Evolutionary conservation across 37 sponge, comb jelly and placozoan species (phyloP), one percentile per base, ranked within the genome.

Genomic region (Cliona cf. orientalis): DNA sequence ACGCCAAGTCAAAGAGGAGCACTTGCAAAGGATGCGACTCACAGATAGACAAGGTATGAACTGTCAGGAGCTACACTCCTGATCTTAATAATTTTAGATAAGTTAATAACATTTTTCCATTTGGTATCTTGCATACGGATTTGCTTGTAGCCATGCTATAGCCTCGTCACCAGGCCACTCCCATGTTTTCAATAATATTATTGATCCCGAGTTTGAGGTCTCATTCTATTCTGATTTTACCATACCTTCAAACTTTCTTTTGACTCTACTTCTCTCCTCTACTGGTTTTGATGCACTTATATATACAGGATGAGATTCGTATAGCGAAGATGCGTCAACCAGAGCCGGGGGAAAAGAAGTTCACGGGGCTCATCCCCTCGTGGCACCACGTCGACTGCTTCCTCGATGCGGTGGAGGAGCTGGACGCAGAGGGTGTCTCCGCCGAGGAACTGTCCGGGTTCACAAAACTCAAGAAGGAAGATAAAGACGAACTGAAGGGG

Each of bases 381-480:
- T 94, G 95, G 95, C 78, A 90, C 44, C 95, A 94, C 74, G 87
- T 90, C 21, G 87, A 86, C 63, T 94, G 95, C 74, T 90, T 94
- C 88, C 53, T 86, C 53, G 81, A 89, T 65, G 66, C 72, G 7
- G 66, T 80, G 34, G 42, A 11, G 5, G 56, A 56, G 3, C 40
- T 91, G 4, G 89, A 63, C 19, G 84, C 83, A 34, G 84, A 67
- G 23, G 76, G 74, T 17, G 78, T 89, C 23, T 31, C 58, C 0
- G 88, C 93, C 9, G 87, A 91, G 61, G 64, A 74, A 46, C 66
- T 95, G 32, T 45, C 82, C 17, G 93, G 93, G 25, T 91, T 92
- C 72, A 65, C 69, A 32, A 71, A 76, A 45, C 77, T 95, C 55
- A 91, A 95, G 66, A 84, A 91, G 56, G 76, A 81, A 4, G 93